Base-by-base conservation (phyloP, 2,797 vertebrate genomes). In the Momotus momota region DNA sequence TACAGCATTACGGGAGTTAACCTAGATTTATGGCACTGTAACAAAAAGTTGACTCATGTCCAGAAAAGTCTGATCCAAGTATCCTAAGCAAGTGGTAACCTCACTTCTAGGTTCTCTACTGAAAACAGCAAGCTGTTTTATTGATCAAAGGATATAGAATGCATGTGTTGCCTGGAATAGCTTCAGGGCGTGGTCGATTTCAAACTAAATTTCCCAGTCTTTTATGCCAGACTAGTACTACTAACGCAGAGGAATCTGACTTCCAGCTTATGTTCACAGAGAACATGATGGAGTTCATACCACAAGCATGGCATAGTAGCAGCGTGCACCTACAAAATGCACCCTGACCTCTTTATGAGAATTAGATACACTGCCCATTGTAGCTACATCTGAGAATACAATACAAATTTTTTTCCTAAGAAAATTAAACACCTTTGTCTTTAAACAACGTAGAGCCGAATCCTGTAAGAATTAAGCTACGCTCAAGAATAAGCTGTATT, bases 61-160 rank as follows among this genome's bases (percentile, higher is more conserved):
- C 90, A 95, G 77, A 72, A 74, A 86, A 84, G 19, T 48, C 86
- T 70, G 40, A 85, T 75, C 25, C 83, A 93, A 85, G 38, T 67
- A 66, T 66, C 79, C 51, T 58, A 74, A 86, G 72, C 54, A 83
- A 86, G 14, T 27, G 33, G 51, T 61, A 88, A 43, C 46, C 60
- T 91, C 70, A 79, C 9, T 75, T 65, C 35, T 43, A 41, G 26
- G 38, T 58, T 87, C 71, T 80, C 57, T 57, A 20, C 12, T 55
- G 55, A 95, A 86, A 92, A 64, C 40, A 80, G 29, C 62, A 90
- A 86, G 43, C 40, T 71, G 25, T 43, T 71, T 83, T 41, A 88
- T 29, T 77, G 61, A 86, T 62, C 46, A 81, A 88, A 86, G 40
- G 41, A 66, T 55, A 89, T 2, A 72, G 27, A 90, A 85, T 26